phyloP scores from a whole-genome alignment of 2,888 invertebrate genomes.

The Eupithecia pulchellata region DNA sequence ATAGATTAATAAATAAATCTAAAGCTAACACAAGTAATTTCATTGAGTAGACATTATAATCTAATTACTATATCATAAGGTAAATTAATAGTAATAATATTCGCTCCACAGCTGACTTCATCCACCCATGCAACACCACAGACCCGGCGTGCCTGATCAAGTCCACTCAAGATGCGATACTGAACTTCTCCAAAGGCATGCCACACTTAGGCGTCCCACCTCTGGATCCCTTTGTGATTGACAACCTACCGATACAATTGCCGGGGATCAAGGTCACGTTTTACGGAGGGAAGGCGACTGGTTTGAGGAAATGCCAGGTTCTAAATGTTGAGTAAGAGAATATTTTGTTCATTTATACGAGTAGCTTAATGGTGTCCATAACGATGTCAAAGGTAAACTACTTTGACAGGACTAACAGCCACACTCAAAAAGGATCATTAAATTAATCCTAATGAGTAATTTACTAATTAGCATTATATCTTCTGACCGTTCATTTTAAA shows the following conservation, averaged over 20 bases:
- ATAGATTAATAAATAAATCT: too few species aligned
- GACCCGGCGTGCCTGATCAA: slow-evolving; percentile 71
- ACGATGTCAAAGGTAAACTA: too few species aligned
- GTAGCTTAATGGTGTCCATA: too few species aligned
- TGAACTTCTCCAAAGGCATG: slow-evolving; percentile 74
- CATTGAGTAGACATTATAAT: too few species aligned
- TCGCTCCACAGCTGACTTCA: slow-evolving; percentile 71
- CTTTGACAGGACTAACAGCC: too few species aligned
- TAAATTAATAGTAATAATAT: too few species aligned
- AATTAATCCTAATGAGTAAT: too few species aligned
- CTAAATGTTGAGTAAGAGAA: slow-evolving; percentile 79
- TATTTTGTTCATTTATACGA: slow-evolving; percentile 2
- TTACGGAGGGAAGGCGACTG: slow-evolving; percentile 74
- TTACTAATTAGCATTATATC: too few species aligned
- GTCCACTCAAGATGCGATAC: slow-evolving; percentile 77
- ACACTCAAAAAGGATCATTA: too few species aligned
- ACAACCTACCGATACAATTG: slow-evolving; percentile 76
- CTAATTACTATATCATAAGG: too few species aligned
- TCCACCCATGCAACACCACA: slow-evolving; percentile 77
- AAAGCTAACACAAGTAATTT: too few species aligned
- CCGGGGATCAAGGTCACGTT: slow-evolving; percentile 81
- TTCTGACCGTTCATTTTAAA: too few species aligned
- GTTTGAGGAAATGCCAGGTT: slow-evolving; percentile 75
- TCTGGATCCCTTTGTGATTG: slow-evolving; percentile 75
- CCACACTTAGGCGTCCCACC: slow-evolving; percentile 74